Base-by-base conservation (phyloP, 1,140 invertebrate species). In the Hesperophylax magnus region DNA sequence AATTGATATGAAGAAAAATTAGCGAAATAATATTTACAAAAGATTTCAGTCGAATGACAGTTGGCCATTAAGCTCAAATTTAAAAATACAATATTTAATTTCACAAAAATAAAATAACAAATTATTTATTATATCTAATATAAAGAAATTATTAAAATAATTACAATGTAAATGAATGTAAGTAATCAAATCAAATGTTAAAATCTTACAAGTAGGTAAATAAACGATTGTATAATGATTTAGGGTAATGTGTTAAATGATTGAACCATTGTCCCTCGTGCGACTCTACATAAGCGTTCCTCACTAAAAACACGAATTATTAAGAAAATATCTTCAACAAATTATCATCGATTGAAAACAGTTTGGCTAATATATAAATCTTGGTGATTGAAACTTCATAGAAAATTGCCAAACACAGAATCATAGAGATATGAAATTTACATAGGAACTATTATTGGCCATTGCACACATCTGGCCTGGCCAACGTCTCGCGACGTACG, bases 301-400 rank as follows among this genome's bases (percentile, higher is more conserved):
- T 81, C 82, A 81, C 82, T 84, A 84, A 84, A 82, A 84, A 84
- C 82, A 81, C 80, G 82, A 84, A 84, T 81, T 84, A 84, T 84
- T 84, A 84, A 84, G 82, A 84, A 84, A 84, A 84, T 84, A 84
- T 81, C 75, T 81, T 84, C 80, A 84, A 84, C 82, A 84, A 84
- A 84, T 84, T 60, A 84, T 84, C 72, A 84, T 84, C 80, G 82
- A 83, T 83, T 81, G 80, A 83, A 83, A 84, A 84, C 82, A 81
- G 82, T 84, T 84, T 84, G 82, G 82, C 82, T 84, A 84, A 81
- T 84, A 84, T 84, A 84, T 84, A 74, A 81, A 77, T 78, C 53
- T 75, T 75, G 71, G 82, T 81, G 80, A 81, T 81, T 81, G 80
- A 84, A 84, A 84, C 82, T 84, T 84, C 82, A 84, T 84, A 84